Conservation (phyloP, 2,888 invertebrate species). For the Tridacna crocea region DNA sequence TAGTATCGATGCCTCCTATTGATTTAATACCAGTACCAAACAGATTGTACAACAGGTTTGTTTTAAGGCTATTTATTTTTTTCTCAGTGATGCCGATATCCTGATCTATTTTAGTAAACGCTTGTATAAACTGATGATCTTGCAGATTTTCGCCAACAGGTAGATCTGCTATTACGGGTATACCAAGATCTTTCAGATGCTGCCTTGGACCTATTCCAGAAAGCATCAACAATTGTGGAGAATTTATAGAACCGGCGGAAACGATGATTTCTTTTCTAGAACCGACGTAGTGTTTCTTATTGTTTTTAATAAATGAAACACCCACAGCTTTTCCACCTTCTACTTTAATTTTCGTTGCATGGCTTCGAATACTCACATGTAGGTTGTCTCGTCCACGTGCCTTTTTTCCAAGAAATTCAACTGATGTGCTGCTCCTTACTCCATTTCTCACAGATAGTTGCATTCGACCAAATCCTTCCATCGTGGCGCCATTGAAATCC, state of each 20-base stretch:
- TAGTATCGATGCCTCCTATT: conserved; percentile 38
- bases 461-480: conserved; percentile 29
- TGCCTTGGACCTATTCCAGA: conserved; percentile 82
- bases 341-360: conserved; percentile 69
- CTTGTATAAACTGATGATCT: conserved; percentile 38
- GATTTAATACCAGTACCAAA: conserved; percentile 44
- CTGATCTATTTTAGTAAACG: conserved; percentile 25
- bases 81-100: conserved; percentile 32
- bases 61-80: conserved; percentile 27
- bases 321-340: conserved; percentile 69
- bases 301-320: conserved; percentile 69
- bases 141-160: conserved; percentile 68
- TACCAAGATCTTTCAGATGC: conserved; percentile 78
- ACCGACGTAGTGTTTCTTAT: conserved; percentile 57
- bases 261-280: conserved; percentile 76
- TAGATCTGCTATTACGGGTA: conserved; percentile 75
- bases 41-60: conserved; percentile 35
- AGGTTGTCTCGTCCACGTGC: conserved; percentile 25
- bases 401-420: conserved; percentile 24
- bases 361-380: conserved; percentile 45
- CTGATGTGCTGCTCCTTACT: conserved; percentile 27
- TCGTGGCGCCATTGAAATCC: conserved; percentile 41
- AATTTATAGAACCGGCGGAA: conserved; percentile 82
- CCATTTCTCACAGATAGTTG: conserved; percentile 37
- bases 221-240: conserved; percentile 81